Evolutionary conservation across 1,140 invertebrate genomes (phyloP), one percentile per base, ranked within the genome.

Genomic region (Prorops nasuta): DNA sequence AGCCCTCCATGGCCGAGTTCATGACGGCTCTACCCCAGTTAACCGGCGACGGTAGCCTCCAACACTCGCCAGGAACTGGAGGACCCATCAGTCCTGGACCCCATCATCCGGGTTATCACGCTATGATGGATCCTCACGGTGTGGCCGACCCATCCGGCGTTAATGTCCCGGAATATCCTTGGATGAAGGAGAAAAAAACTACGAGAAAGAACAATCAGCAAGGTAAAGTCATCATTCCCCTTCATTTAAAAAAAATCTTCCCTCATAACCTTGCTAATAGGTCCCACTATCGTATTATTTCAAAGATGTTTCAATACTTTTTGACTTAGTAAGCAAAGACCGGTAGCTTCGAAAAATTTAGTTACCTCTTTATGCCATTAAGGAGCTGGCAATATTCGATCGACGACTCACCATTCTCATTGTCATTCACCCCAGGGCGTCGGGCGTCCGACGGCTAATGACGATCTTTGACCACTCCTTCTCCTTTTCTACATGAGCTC

Each of bases 141-240:
- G 73, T 82, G 46, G 72, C 81, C 20, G 79, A 82, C 43, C 80
- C 81, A 1, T 69, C 72, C 3, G 85, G 85, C 16, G 85, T 89
- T 60, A 89, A 89, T 69, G 89, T 94, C 39, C 91, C 92, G 16
- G 92, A 96, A 66, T 96, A 94, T 73, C 91, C 93, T 1, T 96
- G 93, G 93, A 96, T 96, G 93, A 96, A 96, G 72, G 94, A 96
- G 77, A 96, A 96, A 81, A 96, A 96, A 77, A 94, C 92, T 1
- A 91, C 91, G 1, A 83, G 92, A 61, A 96, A 96, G 74, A 82
- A 79, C 60, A 84, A 75, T 55, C 91, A 93, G 74, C 91, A 94
- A 90, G 91, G 91, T 94, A 79, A 85, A 82, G 58, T 20, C 18
- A 3, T 3, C 16, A 42, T 38, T 17, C 6, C 24, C 6, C 12